A percentile compares a stretch with the other conserved stretches of the same genome.
phyloP scores from a whole-genome alignment of 2,113 vertebrate genomes.

The Neolamprologus longior region DNA sequence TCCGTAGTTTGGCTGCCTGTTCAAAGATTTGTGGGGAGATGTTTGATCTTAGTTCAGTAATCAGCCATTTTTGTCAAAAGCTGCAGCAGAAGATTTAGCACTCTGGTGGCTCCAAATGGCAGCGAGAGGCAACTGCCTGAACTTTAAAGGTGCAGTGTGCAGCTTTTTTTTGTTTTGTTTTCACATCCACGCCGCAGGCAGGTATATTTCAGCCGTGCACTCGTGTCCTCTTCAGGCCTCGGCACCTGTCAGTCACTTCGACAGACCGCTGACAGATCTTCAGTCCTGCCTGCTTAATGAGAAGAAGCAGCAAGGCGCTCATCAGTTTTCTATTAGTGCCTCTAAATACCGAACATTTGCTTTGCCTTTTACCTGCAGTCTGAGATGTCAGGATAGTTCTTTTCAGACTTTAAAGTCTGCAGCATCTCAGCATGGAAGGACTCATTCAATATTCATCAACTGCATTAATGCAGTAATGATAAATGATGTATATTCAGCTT shows the following conservation, averaged over 20 bases:
- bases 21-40: conserved; percentile 64
- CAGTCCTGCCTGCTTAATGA: background rate
- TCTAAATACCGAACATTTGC: background rate
- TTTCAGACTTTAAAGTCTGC: background rate
- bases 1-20: conserved; percentile 70
- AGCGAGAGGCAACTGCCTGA: conserved; percentile 13
- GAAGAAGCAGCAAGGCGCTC: background rate
- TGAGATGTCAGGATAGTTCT: background rate
- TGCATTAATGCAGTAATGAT: background rate
- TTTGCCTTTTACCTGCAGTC: background rate
- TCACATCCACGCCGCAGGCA: background rate
- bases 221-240: background rate
- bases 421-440: background rate
- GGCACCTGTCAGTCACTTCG: background rate
- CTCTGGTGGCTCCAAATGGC: conserved; percentile 51
- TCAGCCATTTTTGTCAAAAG: conserved; percentile 39
- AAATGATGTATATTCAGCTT: background rate
- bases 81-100: conserved; percentile 14
- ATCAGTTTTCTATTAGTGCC: background rate
- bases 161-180: background rate
- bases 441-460: background rate
- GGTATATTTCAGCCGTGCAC: background rate
- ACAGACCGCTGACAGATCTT: background rate
- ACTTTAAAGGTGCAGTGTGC: background rate
- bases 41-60: conserved; percentile 68